Evolutionary conservation across 2,888 invertebrate genomes (phyloP).

Genomic region (Leptura quadrifasciata): DNA sequence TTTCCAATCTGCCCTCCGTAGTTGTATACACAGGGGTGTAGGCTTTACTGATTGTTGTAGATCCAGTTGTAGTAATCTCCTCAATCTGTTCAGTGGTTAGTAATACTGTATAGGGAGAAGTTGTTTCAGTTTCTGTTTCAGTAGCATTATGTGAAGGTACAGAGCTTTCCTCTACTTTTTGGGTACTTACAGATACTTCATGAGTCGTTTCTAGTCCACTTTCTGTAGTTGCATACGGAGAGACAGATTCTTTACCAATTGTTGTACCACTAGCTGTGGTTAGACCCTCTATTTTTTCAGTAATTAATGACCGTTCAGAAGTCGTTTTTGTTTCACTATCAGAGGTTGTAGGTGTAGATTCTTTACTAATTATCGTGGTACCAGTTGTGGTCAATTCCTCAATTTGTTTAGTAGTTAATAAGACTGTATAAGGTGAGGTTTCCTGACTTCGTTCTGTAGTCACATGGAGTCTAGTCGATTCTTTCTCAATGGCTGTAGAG

Average conservation of each 20-base stretch:
- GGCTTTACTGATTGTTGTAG: neutral
- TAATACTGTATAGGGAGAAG: neutral
- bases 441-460: too few relatives aligned
- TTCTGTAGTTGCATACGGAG: slow-evolving; percentile 7
- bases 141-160: neutral
- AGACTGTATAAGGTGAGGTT: neutral
- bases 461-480: too few relatives aligned
- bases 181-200: slow-evolving; percentile 2
- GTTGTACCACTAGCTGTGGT: slow-evolving; percentile 35
- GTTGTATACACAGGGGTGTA: neutral
- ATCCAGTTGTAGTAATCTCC: slow-evolving; percentile 19
- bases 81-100: slow-evolving; percentile 17
- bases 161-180: neutral
- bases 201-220: too few relatives aligned
- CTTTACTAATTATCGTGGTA: neutral
- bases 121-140: neutral
- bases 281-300: slow-evolving; percentile 12
- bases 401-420: slow-evolving; percentile 3
- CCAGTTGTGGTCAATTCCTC: too few relatives aligned
- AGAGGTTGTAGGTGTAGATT: slow-evolving; percentile 30
- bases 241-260: slow-evolving; percentile 16
- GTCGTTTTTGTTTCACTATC: neutral
- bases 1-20: neutral
- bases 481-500: too few relatives aligned
- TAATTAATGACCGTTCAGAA: neutral